Evolutionary conservation across 2,888 invertebrate species (phyloP), one percentile per base, ranked within the genome.

Genomic region (Brachyptera putata): DNA sequence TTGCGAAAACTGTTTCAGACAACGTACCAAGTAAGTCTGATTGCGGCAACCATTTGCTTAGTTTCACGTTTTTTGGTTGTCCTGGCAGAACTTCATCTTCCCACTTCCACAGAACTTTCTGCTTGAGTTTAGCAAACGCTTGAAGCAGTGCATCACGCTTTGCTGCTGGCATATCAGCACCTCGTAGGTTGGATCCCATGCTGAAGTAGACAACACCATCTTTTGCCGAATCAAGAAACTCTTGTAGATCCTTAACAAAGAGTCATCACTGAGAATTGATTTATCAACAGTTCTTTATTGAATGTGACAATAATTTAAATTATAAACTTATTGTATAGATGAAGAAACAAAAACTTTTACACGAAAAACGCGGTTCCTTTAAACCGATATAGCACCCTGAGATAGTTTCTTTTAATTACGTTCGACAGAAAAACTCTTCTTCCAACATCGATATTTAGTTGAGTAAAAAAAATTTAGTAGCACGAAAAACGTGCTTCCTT

Each of bases 11-110:
- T n/a, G n/a, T n/a, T n/a, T n/a, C n/a, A n/a, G n/a, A n/a, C n/a
- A n/a, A n/a, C n/a, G n/a, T 68, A 81, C 82, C 75, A 1, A 72
- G 60, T 25, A 72, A 58, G 58, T 71, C 70, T 30, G 69, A 69
- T 57, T 71, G 72, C 1, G 72, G 70, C 9, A 70, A 61, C 70
- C 70, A 72, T 49, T 69, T 67, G 11, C 61, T 58, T n/a, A 70
- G 55, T 37, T 66, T 65, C 0, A 72, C 69, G 61, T 72, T 71
- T 24, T 58, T 55, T 1, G 71, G 69, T 16, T 67, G 43, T 34
- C 67, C 66, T 0, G 62, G 63, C 65, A 70, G 65, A 14, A 49
- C 59, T 7, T 69, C 69, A 2, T 61, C 63, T 56, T 68, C 68
- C 67, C 66, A 69, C 60, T 69, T 70, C 70, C 69, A 70, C 14